These are phyloP conservation scores for Tipula helvola DNA, from an alignment of 2,888 invertebrate genomes.

Conservation along the genomic window DNA sequence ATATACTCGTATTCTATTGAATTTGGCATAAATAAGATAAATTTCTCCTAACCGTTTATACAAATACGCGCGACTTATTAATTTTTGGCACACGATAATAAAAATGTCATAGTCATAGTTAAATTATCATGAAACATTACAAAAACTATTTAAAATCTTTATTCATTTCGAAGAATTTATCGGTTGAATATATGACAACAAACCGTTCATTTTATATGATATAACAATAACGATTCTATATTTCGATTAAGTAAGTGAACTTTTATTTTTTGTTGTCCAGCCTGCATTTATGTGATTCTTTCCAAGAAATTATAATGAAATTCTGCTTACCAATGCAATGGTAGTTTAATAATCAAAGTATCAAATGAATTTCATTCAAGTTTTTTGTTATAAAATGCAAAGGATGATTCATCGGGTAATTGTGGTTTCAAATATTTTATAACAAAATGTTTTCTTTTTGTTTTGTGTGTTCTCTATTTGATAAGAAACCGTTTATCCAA, in stretches of 20 bases:
- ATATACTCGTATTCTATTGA: too few species aligned
- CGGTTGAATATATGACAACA: background rate
- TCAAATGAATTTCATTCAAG: background rate
- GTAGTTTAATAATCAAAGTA: background rate
- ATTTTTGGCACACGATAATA: background rate
- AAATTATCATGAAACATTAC: background rate
- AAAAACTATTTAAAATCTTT: background rate
- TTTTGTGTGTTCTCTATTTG: background rate
- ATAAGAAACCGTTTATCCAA: background rate
- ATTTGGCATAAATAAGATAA: background rate
- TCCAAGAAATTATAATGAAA: background rate
- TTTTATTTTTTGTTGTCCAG: background rate
- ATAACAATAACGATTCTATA: background rate
- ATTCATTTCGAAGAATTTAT: background rate
- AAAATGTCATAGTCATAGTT: background rate
- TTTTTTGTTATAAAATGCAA: background rate
- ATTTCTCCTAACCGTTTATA: background rate
- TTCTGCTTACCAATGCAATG: background rate
- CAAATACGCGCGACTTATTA: background rate
- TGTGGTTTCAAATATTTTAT: background rate
- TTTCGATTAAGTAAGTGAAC: background rate
- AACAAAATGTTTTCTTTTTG: background rate
- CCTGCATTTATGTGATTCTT: background rate
- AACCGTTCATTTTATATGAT: background rate
- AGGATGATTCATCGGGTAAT: background rate